A percentile compares a stretch with the other conserved stretches of the same genome.
Evolutionary conservation across 2,888 invertebrate species (phyloP).

Genomic region (Ochropleura plecta): DNA sequence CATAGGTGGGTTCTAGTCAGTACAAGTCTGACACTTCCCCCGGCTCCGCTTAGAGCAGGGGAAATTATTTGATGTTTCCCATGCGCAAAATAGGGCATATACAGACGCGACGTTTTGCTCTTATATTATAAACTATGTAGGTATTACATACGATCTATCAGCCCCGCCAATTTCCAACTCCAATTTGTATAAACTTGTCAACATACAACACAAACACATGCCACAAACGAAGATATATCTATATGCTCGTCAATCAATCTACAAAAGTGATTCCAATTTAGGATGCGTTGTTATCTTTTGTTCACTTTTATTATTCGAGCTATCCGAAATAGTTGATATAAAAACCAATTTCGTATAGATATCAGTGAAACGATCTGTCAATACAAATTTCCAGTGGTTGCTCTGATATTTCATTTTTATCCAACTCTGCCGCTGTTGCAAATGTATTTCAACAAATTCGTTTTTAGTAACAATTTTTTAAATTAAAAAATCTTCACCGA

Average conservation of each 20-base stretch:
- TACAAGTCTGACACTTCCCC: too few relatives aligned
- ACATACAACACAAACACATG: conserved; percentile 4
- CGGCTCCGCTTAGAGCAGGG: too few relatives aligned
- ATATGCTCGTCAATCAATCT: conserved; percentile 33
- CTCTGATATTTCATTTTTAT: conserved; percentile 71
- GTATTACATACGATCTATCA: conserved; percentile 5
- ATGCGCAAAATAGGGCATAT: background rate
- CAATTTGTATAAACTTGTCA: conserved; percentile 27
- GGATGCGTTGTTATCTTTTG: conserved; percentile 44
- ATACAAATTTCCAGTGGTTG: conserved; percentile 65
- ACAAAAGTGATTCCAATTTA: conserved; percentile 52
- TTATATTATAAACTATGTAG: background rate
- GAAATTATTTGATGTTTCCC: too few relatives aligned
- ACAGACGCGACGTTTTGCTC: too few relatives aligned
- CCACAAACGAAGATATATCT: background rate
- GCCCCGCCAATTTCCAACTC: background rate
- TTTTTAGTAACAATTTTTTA: conserved; percentile 63
- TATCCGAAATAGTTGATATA: conserved; percentile 50
- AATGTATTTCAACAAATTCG: conserved; percentile 62
- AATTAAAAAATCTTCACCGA: conserved; percentile 68
- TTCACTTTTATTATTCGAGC: conserved; percentile 31
- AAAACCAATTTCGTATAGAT: conserved; percentile 68
- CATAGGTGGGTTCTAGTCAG: too few relatives aligned
- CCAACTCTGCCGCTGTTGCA: conserved; percentile 60
- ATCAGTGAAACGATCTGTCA: conserved; percentile 64